Evolutionary conservation across 2,888 invertebrate genomes (phyloP).

Genomic region (Bellardia pandia): DNA sequence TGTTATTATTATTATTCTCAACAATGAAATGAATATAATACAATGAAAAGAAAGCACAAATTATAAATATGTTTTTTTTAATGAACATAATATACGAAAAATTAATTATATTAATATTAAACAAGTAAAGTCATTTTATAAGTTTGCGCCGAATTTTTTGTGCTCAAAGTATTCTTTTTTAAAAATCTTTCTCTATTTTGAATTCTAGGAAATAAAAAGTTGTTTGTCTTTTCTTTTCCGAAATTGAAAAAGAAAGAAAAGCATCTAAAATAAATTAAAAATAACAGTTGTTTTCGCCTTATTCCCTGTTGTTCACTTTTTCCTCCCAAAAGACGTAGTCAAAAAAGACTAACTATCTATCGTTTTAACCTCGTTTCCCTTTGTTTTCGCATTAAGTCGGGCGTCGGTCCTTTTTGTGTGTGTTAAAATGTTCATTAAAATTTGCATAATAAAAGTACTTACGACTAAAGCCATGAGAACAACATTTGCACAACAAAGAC

Average conservation of each 20-base stretch:
- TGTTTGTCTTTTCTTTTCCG: no score
- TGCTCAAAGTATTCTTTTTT: background rate
- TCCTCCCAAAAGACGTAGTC: background rate
- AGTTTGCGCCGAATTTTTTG: background rate
- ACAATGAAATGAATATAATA: slow-evolving; percentile 15
- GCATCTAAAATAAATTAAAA: background rate
- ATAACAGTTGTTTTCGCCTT: background rate
- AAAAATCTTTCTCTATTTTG: background rate
- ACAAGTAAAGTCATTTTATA: no score
- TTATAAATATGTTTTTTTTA: slow-evolving; percentile 23
- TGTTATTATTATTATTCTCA: slow-evolving; percentile 9
- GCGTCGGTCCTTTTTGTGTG: background rate
- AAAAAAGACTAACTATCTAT: background rate
- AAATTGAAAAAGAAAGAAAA: background rate
- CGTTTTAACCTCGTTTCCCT: background rate
- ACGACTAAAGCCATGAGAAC: slow-evolving; percentile 29
- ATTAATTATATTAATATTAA: slow-evolving; percentile 1
- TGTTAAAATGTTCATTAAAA: slow-evolving; percentile 68
- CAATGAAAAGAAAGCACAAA: background rate
- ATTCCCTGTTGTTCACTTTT: background rate
- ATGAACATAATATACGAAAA: slow-evolving; percentile 13
- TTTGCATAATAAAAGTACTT: slow-evolving; percentile 75
- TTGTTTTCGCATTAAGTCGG: background rate
- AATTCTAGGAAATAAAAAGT: background rate
- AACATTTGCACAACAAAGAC: slow-evolving; percentile 39